phyloP scores from a whole-genome alignment of 1,140 invertebrate genomes.

The Tetramorium parvispinum region DNA sequence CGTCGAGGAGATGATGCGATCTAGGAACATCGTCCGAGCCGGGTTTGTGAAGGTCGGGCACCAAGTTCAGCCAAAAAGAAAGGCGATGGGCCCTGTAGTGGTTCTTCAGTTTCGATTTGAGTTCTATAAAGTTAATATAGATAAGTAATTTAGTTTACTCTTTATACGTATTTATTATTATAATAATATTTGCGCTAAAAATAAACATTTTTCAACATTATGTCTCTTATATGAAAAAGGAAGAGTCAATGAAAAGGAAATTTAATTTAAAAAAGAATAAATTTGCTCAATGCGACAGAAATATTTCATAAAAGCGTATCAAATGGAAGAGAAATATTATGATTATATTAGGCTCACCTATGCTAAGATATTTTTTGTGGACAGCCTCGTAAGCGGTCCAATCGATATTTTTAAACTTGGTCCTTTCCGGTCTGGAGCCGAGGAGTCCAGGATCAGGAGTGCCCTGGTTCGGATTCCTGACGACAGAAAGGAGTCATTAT shows the following conservation, averaged over 20 bases:
- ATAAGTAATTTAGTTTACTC: not conserved
- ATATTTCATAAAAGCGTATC: not conserved
- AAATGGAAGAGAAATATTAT: not conserved
- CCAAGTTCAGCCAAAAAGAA: conserved; percentile 98
- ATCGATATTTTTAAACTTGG: conserved; percentile 93
- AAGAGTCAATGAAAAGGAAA: not conserved
- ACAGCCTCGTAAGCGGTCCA: conserved; percentile 96
- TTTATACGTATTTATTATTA: not conserved
- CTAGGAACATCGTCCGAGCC: conserved; percentile 93
- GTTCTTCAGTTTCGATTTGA: conserved; percentile 95
- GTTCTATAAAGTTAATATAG: conserved; percentile 87
- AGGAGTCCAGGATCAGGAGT: conserved; percentile 89
- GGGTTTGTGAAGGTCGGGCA: conserved; percentile 97
- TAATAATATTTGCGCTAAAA: not conserved
- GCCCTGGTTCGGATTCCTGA: conserved; percentile 94
- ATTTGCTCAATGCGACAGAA: not conserved
- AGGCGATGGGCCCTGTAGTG: conserved; percentile 97
- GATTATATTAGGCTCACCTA: conserved; percentile 87
- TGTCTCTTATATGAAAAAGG: not conserved
- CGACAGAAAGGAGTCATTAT: conserved; percentile 3
- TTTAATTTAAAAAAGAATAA: not conserved
- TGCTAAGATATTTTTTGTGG: conserved; percentile 96
- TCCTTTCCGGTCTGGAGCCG: conserved; percentile 90
- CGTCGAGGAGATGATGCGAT: conserved; percentile 94
- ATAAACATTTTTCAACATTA: not conserved